Conservation (phyloP, 92 coral and sea anemone genomes). For the Virgularia gustaviana region DNA sequence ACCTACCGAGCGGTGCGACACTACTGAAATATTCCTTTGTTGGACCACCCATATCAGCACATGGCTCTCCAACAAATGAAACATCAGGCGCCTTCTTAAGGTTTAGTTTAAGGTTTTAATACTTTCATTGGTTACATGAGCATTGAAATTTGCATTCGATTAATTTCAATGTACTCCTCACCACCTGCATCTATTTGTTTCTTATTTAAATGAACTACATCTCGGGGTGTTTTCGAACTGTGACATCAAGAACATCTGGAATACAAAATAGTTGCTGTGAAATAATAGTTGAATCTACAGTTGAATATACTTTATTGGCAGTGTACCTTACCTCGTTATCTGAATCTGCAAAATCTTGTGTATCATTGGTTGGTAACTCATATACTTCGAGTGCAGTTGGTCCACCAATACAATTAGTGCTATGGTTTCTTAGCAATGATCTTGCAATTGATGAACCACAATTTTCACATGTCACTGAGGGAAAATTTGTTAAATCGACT, state of each 20-base stretch:
- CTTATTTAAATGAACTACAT: background rate
- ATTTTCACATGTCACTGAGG: constrained; percentile 36
- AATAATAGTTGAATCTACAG: background rate
- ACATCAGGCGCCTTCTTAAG: constrained; percentile 32
- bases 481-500: constrained; percentile 31
- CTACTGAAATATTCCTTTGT: constrained; percentile 57
- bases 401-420: constrained; percentile 30
- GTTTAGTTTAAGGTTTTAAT: constrained; percentile 41
- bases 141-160: constrained; percentile 56
- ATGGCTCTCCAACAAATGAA: constrained; percentile 47
- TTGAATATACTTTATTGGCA: too few relatives aligned
- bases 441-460: constrained; percentile 30
- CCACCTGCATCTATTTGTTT: constrained; percentile 17
- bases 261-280: background rate
- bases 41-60: constrained; percentile 64
- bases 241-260: background rate
- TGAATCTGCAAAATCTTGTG: too few relatives aligned
- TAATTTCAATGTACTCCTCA: constrained; percentile 45
- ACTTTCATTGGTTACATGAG: constrained; percentile 49
- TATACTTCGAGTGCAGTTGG: constrained; percentile 30
- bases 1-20: too few relatives aligned
- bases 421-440: constrained; percentile 33
- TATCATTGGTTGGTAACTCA: too few relatives aligned
- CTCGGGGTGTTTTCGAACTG: background rate
- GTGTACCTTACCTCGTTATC: too few relatives aligned